Evolutionary conservation across 1,140 invertebrate genomes (phyloP), one percentile per base, ranked within the genome.

Genomic region (Drosophila repletoides): DNA sequence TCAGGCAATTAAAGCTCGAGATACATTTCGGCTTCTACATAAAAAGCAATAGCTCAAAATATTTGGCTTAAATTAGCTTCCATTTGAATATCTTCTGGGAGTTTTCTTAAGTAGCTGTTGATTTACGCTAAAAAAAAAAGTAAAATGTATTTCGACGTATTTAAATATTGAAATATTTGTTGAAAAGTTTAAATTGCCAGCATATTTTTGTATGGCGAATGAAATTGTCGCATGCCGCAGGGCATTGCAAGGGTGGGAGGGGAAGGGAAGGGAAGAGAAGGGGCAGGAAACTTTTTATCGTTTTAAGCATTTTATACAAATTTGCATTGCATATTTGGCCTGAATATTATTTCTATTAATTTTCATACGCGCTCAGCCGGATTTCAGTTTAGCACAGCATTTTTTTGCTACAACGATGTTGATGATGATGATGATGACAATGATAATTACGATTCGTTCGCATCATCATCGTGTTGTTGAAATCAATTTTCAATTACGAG

Each of bases 401-500:
- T 12, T 0, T 21, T 40, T 40, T 14, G 6, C 3, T 7, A 24
- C 24, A 17, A 34, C 14, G n/a, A 36, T 22, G 10, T 36, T 28
- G 19, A 59, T 36, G 21, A 46, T 19, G 29, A 28, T 46, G 5
- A 10, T 52, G 22, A 12, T n/a, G n/a, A n/a, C n/a, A n/a, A n/a
- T n/a, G n/a, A n/a, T n/a, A n/a, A n/a, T n/a, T n/a, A n/a, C n/a
- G n/a, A n/a, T n/a, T n/a, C n/a, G n/a, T n/a, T n/a, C n/a, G n/a
- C n/a, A n/a, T 21, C 22, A 38, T 48, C n/a, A 48, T 43, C 24
- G n/a, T 34, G 63, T 38, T 34, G 56, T 43, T 40, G 51, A 64
- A 79, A 86, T 84, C 74, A 79, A 79, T 84, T 75, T 83, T 84
- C 77, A 74, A 83, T 83, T 83, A 79, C 65, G 55, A 28, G 56